Evolutionary conservation across 2,113 vertebrate species (phyloP), one percentile per base, ranked within the genome.

Genomic region (Ondatra zibethicus): DNA sequence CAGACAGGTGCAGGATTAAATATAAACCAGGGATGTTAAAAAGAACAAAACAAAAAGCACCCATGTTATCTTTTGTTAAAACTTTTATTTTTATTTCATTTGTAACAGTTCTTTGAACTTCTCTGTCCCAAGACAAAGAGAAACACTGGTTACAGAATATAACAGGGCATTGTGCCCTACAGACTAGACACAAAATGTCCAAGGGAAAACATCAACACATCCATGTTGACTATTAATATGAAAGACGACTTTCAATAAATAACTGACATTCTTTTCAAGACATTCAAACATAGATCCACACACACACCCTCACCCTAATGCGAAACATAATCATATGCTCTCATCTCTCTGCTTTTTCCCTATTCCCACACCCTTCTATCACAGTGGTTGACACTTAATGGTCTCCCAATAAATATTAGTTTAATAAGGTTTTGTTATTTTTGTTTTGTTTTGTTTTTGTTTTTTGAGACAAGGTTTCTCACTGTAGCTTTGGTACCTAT

Each of bases 111-210:
- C n/a, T 65, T 84, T 31, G 27, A 63, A 63, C 23, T 42, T 80
- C 87, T 82, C 80, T 92, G 72, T 94, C 88, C 19, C 21, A 81
- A 92, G 63, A 90, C 85, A 92, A 88, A 95, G 91, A 97, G 80
- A 90, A 77, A 76, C 94, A 92, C 3, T 75, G 7, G 8, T 39
- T 55, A 92, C 73, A 52, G 19, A 80, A 90, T 17, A 72, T 94
- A 96, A 94, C 42, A 96, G 82, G 94, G 86, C 97, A 96, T 45
- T 97, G 81, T 97, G 97, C 97, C 94, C 33, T 97, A 96, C 96
- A 42, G 78, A 33, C 0, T 70, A 96, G 97, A 97, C 96, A 97
- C 95, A 85, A 95, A 96, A 96, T 97, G 96, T 97, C 96, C 86
- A 97, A 97, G 39, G 93, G 88, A 70, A 70, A 81, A 16, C 52